These are phyloP conservation scores for Odontomachus brunneus DNA, from an alignment of 1,140 invertebrate genomes.

Conservation along the genomic window DNA sequence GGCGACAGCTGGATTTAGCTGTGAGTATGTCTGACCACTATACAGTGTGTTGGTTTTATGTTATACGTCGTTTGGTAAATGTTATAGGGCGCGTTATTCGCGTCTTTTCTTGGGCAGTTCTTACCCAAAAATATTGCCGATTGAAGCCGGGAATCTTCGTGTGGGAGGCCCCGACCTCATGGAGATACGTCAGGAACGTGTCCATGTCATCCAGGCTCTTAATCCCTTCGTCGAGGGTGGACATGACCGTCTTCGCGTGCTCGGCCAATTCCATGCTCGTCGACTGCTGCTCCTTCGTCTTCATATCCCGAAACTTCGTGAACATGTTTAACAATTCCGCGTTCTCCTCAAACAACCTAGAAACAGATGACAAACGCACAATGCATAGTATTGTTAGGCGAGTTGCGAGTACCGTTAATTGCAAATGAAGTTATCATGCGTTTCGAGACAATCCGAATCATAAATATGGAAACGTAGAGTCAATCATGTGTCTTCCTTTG, in stretches of 20 bases:
- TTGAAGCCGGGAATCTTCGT: constrained; percentile 93
- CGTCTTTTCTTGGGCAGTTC: constrained; percentile 67
- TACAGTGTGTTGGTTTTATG: neutral
- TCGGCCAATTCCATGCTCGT: constrained; percentile 93
- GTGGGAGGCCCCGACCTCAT: constrained; percentile 93
- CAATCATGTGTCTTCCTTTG: too few relatives aligned
- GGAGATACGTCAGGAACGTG: constrained; percentile 92
- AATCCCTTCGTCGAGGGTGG: constrained; percentile 94
- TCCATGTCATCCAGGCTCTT: constrained; percentile 94
- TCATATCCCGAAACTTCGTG: constrained; percentile 91
- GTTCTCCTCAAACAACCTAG: constrained; percentile 95
- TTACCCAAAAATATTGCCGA: constrained; percentile 95
- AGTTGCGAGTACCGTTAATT: neutral
- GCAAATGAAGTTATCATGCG: too few relatives aligned
- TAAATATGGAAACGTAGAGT: too few relatives aligned
- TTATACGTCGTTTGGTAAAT: neutral
- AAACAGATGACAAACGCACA: constrained; percentile 54
- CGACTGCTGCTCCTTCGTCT: constrained; percentile 92
- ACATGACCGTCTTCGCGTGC: constrained; percentile 95
- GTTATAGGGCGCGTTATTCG: neutral
- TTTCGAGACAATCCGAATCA: too few relatives aligned
- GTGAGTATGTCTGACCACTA: neutral
- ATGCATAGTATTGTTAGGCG: neutral
- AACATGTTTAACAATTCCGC: constrained; percentile 92
- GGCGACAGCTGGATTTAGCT: too few relatives aligned